Evolutionary conservation across 2,113 vertebrate species (phyloP).

Genomic region (Melanotaenia duboulayi): DNA sequence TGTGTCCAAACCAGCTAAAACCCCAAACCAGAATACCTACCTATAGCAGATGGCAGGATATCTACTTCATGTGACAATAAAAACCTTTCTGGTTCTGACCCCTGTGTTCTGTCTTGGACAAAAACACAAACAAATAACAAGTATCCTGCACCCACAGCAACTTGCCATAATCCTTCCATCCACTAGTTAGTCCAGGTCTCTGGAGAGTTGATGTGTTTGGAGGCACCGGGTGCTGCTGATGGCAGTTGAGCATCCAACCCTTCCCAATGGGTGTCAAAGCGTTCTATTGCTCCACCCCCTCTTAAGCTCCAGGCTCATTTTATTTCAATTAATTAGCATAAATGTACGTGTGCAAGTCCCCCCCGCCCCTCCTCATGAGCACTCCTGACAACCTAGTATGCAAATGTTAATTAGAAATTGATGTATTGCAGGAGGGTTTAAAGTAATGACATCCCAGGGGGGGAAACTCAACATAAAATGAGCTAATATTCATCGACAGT

Average conservation of each 20-base stretch:
- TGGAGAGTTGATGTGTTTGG: conserved; percentile 11
- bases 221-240: conserved; percentile 33
- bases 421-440: conserved; percentile 74
- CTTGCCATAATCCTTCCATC: not conserved
- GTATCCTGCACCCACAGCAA: not conserved
- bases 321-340: conserved; percentile 78
- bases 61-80: not conserved
- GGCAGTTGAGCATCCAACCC: conserved; percentile 22
- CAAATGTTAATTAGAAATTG: conserved; percentile 79
- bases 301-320: conserved; percentile 63
- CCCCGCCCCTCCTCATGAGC: conserved; percentile 19
- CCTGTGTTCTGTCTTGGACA: not conserved
- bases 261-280: conserved; percentile 51
- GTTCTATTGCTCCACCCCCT: conserved; percentile 54
- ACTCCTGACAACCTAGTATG: conserved; percentile 63
- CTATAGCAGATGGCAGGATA: not conserved
- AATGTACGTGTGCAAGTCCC: conserved; percentile 41
- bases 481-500: conserved; percentile 53
- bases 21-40: not conserved
- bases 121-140: conserved; percentile 11
- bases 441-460: conserved; percentile 73
- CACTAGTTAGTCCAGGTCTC: conserved; percentile 5
- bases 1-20: not conserved
- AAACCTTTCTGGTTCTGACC: too few relatives aligned
- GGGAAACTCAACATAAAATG: conserved; percentile 34